Evolutionary conservation across 2,797 vertebrate genomes (phyloP).

Genomic region (Pseudotriccus pelzelni): DNA sequence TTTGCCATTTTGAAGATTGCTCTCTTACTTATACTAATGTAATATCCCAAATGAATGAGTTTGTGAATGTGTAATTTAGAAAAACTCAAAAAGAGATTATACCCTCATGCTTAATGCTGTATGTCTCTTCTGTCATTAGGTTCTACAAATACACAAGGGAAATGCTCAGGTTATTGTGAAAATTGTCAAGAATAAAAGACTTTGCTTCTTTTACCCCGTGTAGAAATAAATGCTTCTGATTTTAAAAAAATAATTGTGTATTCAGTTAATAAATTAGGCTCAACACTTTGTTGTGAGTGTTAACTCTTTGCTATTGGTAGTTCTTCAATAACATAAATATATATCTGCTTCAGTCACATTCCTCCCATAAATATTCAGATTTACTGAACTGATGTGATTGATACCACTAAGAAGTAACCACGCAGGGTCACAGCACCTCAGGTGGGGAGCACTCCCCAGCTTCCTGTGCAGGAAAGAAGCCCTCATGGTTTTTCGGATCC

Average conservation of each 20-base stretch:
- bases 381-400: not conserved
- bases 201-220: not conserved
- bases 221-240: not conserved
- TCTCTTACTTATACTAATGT: not conserved
- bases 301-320: not conserved
- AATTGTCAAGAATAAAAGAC: not conserved
- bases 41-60: not conserved
- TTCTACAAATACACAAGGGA: not conserved
- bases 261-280: not conserved
- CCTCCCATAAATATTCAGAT: not conserved
- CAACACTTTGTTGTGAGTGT: not conserved
- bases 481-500: not conserved
- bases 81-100: not conserved
- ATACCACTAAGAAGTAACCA: not conserved
- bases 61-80: not conserved
- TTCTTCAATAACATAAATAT: not conserved
- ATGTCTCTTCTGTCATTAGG: not conserved
- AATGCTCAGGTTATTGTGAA: not conserved
- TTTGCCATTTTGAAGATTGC: not conserved
- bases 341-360: not conserved
- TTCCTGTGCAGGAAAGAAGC: not conserved
- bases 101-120: not conserved
- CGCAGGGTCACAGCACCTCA: fast-evolving
- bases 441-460: not conserved
- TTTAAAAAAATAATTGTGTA: not conserved